Evolutionary conservation across 1,140 invertebrate genomes (phyloP), one percentile per base, ranked within the genome.

Genomic region (Ericerus pela): DNA sequence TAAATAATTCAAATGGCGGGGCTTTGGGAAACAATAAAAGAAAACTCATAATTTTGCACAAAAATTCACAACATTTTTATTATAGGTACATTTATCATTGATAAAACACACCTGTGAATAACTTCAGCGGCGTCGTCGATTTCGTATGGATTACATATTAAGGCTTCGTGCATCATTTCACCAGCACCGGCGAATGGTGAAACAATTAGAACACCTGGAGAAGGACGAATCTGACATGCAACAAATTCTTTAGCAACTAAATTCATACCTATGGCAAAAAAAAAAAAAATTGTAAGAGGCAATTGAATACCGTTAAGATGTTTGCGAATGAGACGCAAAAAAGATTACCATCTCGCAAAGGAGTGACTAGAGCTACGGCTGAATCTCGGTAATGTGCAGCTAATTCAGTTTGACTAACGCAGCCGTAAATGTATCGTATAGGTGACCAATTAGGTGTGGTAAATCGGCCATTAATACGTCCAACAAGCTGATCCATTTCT

Each of bases 201-300:
- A 2, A 94, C 79, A 37, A 94, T 86, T 4, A 94, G 68, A 0
- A 94, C 89, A 12, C 89, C 89, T 0, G 85, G 81, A 0, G 85
- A 80, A 11, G 79, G 79, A 60, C 88, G 88, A 5, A 90, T 90
- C 69, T 92, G 88, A 66, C 88, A 92, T 8, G 88, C 88, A 2
- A 92, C 88, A 63, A 90, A 93, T 69, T 94, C 89, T 69, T 94
- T 93, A 4, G 88, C 88, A 0, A 93, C 88, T 38, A 94, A 73
- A 71, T 94, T 94, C 89, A 94, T 94, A 28, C 62, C 61, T 62
- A 36, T 18, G 33, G 27, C 4, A 18, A 27, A 30, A 43, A 18
- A 51, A 57, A 29, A 1, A 18, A 22, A 2, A 3, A 24, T 47
- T 47, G 41, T n/a, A 20, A 47, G 41, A 24, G 37, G 14, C 37